These are phyloP conservation scores for Aphelenchoides fujianensis DNA, from an alignment of 1,140 invertebrate species.

Conservation along the genomic window DNA sequence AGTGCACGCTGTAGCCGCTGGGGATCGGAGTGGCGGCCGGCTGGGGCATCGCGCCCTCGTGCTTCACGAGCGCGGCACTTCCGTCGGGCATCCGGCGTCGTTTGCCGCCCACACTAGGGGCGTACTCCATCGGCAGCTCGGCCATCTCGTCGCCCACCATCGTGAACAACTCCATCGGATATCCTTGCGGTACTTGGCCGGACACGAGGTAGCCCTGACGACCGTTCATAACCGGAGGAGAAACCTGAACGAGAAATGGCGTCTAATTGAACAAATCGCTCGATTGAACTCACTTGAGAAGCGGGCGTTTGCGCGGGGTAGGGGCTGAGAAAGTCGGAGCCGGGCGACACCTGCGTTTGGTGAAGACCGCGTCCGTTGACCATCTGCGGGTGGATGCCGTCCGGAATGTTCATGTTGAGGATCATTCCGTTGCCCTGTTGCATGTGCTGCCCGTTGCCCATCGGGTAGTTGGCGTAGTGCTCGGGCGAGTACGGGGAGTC, in stretches of 20 bases:
- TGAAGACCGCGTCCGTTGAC: slow-evolving; percentile 10
- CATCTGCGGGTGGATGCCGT: slow-evolving; percentile 1
- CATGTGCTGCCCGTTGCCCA: slow-evolving; percentile 1
- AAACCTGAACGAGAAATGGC: slow-evolving; percentile 1
- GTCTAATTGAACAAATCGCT: background rate
- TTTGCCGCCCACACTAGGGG: background rate
- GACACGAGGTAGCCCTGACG: background rate
- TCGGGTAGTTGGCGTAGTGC: slow-evolving; percentile 30
- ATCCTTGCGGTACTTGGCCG: background rate
- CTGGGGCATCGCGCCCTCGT: background rate
- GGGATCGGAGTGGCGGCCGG: background rate
- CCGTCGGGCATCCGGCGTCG: background rate
- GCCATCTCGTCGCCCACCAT: background rate
- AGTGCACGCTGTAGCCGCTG: slow-evolving; percentile 6
- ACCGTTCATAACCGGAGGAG: slow-evolving; percentile 8
- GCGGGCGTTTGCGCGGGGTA: slow-evolving; percentile 12
- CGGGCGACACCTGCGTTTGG: slow-evolving; percentile 17
- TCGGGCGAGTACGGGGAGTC: slow-evolving; percentile 52
- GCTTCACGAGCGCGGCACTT: background rate
- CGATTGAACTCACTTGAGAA: background rate
- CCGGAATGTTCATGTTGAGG: background rate
- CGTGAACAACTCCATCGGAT: slow-evolving; percentile 10
- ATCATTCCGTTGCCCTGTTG: background rate
- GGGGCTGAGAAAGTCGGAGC: slow-evolving; percentile 16
- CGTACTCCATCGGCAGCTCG: background rate